Evolutionary conservation across 2,888 invertebrate genomes (phyloP).

Genomic region (Zygothrica quintamaculata): DNA sequence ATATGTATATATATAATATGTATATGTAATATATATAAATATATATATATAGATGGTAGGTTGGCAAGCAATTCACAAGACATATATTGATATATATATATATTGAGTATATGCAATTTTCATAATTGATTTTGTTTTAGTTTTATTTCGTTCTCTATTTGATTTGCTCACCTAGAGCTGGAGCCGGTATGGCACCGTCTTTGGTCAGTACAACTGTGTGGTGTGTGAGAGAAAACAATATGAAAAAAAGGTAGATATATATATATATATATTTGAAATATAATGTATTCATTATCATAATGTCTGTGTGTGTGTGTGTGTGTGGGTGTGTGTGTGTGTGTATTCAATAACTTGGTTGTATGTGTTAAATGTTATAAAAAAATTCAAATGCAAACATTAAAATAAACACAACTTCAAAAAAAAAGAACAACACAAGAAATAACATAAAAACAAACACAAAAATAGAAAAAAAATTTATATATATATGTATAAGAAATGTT

Average conservation of each 20-base stretch:
- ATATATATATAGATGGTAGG: not conserved
- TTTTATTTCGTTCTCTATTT: conserved; percentile 47
- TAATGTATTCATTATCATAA: conserved; percentile 41
- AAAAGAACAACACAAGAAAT: conserved; percentile 40
- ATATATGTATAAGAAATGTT: too few species aligned
- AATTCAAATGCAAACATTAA: conserved; percentile 44
- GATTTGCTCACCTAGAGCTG: conserved; percentile 85
- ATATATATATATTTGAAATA: conserved; percentile 10
- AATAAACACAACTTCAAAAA: conserved; percentile 36
- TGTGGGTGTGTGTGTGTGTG: too few species aligned
- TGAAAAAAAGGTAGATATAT: conserved; percentile 44
- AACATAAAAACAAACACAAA: too few species aligned
- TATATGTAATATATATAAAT: not conserved
- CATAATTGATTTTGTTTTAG: conserved; percentile 6
- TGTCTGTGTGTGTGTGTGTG: too few species aligned
- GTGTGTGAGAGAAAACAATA: conserved; percentile 75
- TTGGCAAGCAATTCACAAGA: conserved; percentile 52
- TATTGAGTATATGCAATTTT: conserved; percentile 43
- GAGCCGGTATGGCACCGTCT: conserved; percentile 85
- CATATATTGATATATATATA: conserved; percentile 23
- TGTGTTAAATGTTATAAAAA: too few species aligned
- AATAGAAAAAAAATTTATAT: too few species aligned
- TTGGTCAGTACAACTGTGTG: conserved; percentile 84
- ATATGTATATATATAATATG: not conserved
- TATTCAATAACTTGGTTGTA: too few species aligned